Percentiles rank a stretch among this genome's conserved stretches.
Conservation (phyloP, 1,140 invertebrate genomes). For the Vollenhovia emeryi region DNA sequence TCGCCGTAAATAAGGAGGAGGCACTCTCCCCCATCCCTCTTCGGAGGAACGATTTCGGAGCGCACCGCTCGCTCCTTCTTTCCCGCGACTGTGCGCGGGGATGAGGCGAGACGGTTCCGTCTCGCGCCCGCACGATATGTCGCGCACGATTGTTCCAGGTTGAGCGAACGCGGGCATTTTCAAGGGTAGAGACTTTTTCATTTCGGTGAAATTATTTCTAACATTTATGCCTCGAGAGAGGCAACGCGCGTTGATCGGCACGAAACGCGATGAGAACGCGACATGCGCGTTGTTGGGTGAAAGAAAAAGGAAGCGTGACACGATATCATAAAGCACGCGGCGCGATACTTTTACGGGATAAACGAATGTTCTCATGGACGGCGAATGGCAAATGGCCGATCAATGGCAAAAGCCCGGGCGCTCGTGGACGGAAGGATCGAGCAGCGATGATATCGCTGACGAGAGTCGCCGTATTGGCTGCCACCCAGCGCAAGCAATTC, state of each 20-base stretch:
- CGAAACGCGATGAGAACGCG: background rate
- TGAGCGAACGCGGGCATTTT: background rate
- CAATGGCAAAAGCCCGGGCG: background rate
- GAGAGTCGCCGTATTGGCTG: conserved; percentile 83
- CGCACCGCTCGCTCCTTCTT: background rate
- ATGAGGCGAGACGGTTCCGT: background rate
- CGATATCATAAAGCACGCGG: background rate
- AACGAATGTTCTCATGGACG: background rate
- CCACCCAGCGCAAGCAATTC: conserved; percentile 81
- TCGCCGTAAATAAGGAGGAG: conserved; percentile 81
- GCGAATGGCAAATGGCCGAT: conserved; percentile 21
- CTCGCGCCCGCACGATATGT: background rate
- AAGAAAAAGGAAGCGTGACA: background rate
- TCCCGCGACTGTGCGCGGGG: background rate
- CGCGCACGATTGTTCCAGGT: background rate
- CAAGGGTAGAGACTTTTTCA: background rate
- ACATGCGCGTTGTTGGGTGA: background rate
- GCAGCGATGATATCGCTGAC: conserved; percentile 83
- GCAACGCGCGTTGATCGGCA: background rate
- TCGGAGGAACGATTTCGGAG: background rate
- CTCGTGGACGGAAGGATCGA: conserved; percentile 53
- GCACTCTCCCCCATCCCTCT: conserved; percentile 74
- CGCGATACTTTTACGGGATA: background rate
- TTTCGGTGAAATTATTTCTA: background rate
- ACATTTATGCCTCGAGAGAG: background rate